phyloP scores from a whole-genome alignment of 2,797 vertebrate genomes.

The Spinibarbus caldwelli region DNA sequence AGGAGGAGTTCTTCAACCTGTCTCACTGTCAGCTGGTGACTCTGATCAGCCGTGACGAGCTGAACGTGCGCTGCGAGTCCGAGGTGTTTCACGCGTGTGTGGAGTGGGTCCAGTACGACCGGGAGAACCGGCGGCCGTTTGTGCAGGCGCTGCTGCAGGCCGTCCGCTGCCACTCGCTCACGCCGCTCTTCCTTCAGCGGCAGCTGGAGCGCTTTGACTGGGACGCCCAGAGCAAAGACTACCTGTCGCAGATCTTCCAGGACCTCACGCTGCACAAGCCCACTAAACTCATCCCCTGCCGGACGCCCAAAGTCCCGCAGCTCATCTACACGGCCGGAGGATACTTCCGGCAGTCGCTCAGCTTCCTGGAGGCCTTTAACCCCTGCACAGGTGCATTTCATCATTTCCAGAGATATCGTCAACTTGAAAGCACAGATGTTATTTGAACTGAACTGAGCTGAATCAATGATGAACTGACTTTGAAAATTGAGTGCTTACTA shows the following conservation, averaged over 20 bases:
- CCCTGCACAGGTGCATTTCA: too few relatives aligned
- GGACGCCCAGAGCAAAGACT: conserved; percentile 91
- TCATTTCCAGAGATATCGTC: too few relatives aligned
- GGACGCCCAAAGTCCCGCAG: conserved; percentile 88
- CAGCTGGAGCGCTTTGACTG: conserved; percentile 91
- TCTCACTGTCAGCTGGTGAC: conserved; percentile 93
- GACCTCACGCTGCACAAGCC: conserved; percentile 94
- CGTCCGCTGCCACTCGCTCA: conserved; percentile 94
- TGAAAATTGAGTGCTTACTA: too few relatives aligned
- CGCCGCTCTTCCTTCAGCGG: conserved; percentile 90
- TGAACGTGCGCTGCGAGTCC: conserved; percentile 96
- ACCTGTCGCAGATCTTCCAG: conserved; percentile 91
- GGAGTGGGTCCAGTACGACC: conserved; percentile 93
- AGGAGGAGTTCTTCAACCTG: conserved; percentile 95
- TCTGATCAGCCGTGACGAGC: conserved; percentile 92
- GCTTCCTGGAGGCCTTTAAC: conserved; percentile 89
- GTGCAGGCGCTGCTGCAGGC: conserved; percentile 91
- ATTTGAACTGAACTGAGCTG: too few relatives aligned
- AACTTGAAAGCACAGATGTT: too few relatives aligned
- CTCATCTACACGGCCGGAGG: conserved; percentile 93
- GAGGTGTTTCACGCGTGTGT: conserved; percentile 96
- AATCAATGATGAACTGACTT: too few relatives aligned
- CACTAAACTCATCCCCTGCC: conserved; percentile 77
- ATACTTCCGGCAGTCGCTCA: conserved; percentile 89
- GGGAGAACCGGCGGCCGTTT: conserved; percentile 84